Evolutionary conservation across 2,888 invertebrate genomes (phyloP), one percentile per base, ranked within the genome.

Genomic region (Chalcosyrphus nemorum): DNA sequence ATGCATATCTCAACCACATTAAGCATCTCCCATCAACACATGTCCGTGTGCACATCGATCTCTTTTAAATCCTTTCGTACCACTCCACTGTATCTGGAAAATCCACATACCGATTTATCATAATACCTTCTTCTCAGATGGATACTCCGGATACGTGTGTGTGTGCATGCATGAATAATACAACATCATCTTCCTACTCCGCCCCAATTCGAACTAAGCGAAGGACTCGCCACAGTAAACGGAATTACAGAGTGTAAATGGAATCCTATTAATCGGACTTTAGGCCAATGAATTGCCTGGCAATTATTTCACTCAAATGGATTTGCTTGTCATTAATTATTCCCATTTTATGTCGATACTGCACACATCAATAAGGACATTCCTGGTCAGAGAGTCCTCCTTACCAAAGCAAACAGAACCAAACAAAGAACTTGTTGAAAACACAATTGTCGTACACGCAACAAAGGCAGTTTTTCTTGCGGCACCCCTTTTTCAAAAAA

Each of bases 291-390:
- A 66, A 75, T 75, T 57, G 65, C 65, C 24, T 11, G 41, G 21
- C 57, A 75, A 75, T 75, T 75, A 75, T 57, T 66, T 75, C 66
- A 52, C 52, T 63, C 61, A 41, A 57, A 66, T 32, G 76, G 66
- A 76, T 68, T 76, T 47, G 59, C 29, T 63, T 68, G 50, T 32
- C 76, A 68, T 76, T 76, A 76, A 76, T 76, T 76, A 76, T 76
- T 76, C 41, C 15, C 41, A 41, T 29, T 41, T 66, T 41, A n/a
- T n/a, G 57, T 41, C 50, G 38, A 76, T 68, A 19, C 4, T 24
- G 27, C 41, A 43, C 4, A 41, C 32, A 13, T 52, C 38, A 41
- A 32, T 21, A 15, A 15, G 27, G 13, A 19, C 15, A 27, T 17
- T 11, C 35, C n/a, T 19, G n/a, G n/a, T n/a, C n/a, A 15, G 7